Evolutionary conservation across 2,888 invertebrate genomes (phyloP), one percentile per base, ranked within the genome.

Genomic region (Theretra japonica): DNA sequence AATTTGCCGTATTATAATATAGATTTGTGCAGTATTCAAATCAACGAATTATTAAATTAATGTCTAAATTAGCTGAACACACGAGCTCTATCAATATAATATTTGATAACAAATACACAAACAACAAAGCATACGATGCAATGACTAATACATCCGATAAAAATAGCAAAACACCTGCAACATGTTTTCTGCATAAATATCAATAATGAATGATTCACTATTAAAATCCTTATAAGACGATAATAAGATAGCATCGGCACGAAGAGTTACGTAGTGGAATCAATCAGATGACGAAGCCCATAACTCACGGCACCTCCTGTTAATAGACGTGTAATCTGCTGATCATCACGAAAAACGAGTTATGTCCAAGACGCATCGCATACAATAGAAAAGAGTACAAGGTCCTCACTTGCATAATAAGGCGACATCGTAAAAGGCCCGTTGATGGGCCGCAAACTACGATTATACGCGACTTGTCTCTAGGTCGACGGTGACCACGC

Each of bases 361-460:
- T 80, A 74, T 75, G 75, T 79, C 75, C 81, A 77, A 79, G 84
- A 85, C 84, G 80, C 84, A 83, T 75, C 74, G 85, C 79, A 82
- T 83, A 92, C 92, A 92, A 93, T 92, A 91, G 90, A 88, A 93
- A 90, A 88, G 90, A 90, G 92, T 85, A 86, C 93, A 94, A 93
- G 93, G 93, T 86, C 85, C 78, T 75, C 84, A 86, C 82, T 90
- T 90, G 89, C 89, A 90, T 91, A 90, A 90, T 85, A 82, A 85
- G 80, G 79, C 83, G 84, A 85, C 86, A 84, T 86, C 88, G 83
- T 87, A 87, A 86, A 89, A 87, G 87, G 87, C 86, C 79, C 79
- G 84, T 81, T 87, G 91, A 92, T 90, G 89, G 87, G 82, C 84
- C 80, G 79, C 74, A 73, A 73, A 75, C 70, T 53, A 73, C 69